Evolutionary conservation across 2,888 invertebrate genomes (phyloP), one percentile per base, ranked within the genome.

Genomic region (Mythimna loreyi): DNA sequence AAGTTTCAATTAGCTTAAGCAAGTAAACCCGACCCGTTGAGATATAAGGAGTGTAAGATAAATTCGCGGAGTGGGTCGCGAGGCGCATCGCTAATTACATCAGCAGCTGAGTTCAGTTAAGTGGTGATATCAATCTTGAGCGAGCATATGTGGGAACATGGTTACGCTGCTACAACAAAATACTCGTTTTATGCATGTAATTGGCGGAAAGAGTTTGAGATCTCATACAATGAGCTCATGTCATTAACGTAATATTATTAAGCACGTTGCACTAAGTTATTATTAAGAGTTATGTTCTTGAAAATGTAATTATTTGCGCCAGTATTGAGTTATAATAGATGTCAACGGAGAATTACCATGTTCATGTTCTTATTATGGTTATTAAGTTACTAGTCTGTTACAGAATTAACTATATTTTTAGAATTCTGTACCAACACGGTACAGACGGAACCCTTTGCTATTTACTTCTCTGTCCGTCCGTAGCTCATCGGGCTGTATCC

Each of bases 121-220:
- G 90, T 91, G 90, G 84, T 75, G 91, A 92, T 92, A 93, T 92
- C 87, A 92, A 93, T 93, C 93, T 91, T 86, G 82, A 84, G 85
- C 82, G 82, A 83, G 85, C 86, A 87, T 84, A 87, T 86, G 87
- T 86, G 89, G 85, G 90, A 90, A 89, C 87, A 79, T 65, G 83
- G 78, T 78, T 82, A 83, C 83, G 82, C 76, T 80, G 79, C 75
- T 76, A 75, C 72, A 79, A 82, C 82, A 84, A 83, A 84, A 86
- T 86, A 84, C 81, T 83, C 75, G 78, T 82, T 86, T 85, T 80
- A 81, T 82, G 73, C 66, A 77, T 69, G 79, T 87, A 85, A 84
- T 84, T 80, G 75, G 73, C 70, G 78, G 72, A 82, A 82, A 80
- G 77, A 81, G 60, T 55, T 78, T 36, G 61, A 70, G 66, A 72